Conservation (phyloP, 2,888 invertebrate species). For the Brachynemurus nebulosus region DNA sequence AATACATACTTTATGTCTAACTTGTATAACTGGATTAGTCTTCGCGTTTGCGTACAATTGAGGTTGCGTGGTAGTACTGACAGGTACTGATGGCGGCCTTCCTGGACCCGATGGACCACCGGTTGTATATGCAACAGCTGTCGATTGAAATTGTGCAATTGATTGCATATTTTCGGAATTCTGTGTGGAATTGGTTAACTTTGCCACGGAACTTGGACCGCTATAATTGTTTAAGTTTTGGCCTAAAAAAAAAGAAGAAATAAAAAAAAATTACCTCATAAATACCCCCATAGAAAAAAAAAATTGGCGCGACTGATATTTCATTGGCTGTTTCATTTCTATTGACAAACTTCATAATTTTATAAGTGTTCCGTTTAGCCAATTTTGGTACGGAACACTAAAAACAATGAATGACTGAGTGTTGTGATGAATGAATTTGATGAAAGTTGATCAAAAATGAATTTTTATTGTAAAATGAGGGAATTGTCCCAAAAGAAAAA, state of each 20-base stretch:
- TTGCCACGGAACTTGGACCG: not conserved
- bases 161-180: slow-evolving; percentile 3
- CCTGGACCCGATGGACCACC: slow-evolving; percentile 3
- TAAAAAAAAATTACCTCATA: too few species aligned
- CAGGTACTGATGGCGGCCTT: slow-evolving; percentile 4
- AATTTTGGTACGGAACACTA: too few species aligned
- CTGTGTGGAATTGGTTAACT: not conserved
- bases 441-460: too few species aligned
- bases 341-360: too few species aligned
- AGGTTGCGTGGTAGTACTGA: not conserved
- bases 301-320: too few species aligned
- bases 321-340: too few species aligned
- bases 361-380: too few species aligned
- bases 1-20: slow-evolving; percentile 2
- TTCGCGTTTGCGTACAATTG: slow-evolving; percentile 1
- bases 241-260: not conserved
- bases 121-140: not conserved
- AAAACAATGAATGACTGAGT: too few species aligned
- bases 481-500: too few species aligned
- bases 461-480: too few species aligned
- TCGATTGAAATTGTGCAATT: slow-evolving; percentile 3
- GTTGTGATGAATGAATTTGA: too few species aligned
- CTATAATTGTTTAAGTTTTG: not conserved
- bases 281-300: too few species aligned
- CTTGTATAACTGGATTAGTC: slow-evolving; percentile 2